Base-by-base conservation (phyloP, 2,888 invertebrate genomes). In the Polyommatus iphigenia region DNA sequence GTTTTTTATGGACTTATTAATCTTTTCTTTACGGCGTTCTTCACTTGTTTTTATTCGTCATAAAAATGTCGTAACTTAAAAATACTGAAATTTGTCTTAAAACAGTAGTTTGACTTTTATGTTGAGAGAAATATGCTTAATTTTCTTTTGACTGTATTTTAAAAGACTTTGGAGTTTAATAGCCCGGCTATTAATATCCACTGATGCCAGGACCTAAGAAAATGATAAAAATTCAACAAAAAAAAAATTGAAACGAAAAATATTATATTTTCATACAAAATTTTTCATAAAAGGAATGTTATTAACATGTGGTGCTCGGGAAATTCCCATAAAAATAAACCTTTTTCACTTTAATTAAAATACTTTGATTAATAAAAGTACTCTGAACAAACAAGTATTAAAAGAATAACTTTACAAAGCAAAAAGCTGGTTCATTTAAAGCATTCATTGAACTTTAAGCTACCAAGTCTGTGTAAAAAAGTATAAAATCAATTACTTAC, bases 261-360 rank as follows among this genome's bases (percentile, higher is more conserved):
- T 32, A 8, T 13, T 67, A 3, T 32, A 6, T 67, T 15, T 15
- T 29, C 67, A 67, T 67, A 67, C 29, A 67, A 32, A 15, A 29
- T 18, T 67, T 67, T 67, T 67, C 29, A 67, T 67, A 67, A 67
- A 67, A 18, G 67, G 29, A 62, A 67, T 67, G 15, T 67, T 67
- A 67, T 15, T 29, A 67, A 32, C 67, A 67, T 67, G 67, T 29
- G 67, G 67, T 32, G 67, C 67, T 67, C 29, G 18, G 67, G n/a
- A 72, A 41, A 41, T 72, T 5, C 36, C 20, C 8, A 72, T 41
- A 41, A 72, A 71, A 72, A 72, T 72, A 72, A 72, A 41, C 20
- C 73, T 46, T 73, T 73, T 73, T 73, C 46, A 73, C 50, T 46
- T 46, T 73, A 73, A 73, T 73, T 73, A 73, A 46, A 73, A 50